Evolutionary conservation across 2,113 vertebrate genomes (phyloP).

Genomic region (Pterocles burchelli): DNA sequence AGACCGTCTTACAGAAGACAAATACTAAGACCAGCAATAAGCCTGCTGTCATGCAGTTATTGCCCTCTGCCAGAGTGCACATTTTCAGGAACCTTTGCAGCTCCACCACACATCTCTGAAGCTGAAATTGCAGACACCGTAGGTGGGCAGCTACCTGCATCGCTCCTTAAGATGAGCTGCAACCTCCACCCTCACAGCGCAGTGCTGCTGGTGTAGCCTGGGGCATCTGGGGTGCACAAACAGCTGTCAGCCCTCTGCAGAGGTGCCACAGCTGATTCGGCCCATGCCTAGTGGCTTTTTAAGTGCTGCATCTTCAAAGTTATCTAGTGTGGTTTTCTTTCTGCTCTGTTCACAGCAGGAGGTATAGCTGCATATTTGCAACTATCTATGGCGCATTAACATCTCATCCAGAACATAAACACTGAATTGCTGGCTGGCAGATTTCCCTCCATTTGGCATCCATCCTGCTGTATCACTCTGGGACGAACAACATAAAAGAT

Average conservation of each 20-base stretch:
- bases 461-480: not conserved
- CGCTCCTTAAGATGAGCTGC: not conserved
- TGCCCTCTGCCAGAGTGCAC: not conserved
- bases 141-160: rapidly evolving
- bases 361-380: not conserved
- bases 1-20: not conserved
- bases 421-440: not conserved
- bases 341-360: not conserved
- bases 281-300: not conserved
- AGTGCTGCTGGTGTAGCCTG: rapidly evolving
- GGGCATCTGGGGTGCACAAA: rapidly evolving
- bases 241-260: not conserved
- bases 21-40: not conserved
- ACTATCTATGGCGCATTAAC: not conserved
- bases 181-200: not conserved
- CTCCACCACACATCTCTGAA: not conserved
- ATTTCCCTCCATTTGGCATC: not conserved
- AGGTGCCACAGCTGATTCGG: not conserved
- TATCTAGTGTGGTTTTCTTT: not conserved
- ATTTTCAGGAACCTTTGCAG: not conserved
- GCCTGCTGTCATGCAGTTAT: not conserved
- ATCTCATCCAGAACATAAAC: not conserved
- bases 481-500: not conserved
- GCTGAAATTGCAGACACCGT: not conserved
- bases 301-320: not conserved